phyloP scores from a whole-genome alignment of 2,888 invertebrate species.

The Eumerus sabulonum region DNA sequence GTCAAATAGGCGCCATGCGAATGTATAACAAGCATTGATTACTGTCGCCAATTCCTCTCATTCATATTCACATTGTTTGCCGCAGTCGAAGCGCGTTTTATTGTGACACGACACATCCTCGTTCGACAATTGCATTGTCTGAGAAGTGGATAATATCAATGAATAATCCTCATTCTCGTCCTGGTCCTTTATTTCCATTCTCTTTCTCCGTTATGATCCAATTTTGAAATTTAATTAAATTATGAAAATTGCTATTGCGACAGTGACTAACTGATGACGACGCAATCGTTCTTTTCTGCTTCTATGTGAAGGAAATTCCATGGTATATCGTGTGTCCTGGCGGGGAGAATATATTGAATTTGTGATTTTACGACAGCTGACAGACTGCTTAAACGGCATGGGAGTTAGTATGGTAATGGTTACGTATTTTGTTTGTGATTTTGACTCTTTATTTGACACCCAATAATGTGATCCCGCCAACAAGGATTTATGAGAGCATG shows the following conservation, averaged over 20 bases:
- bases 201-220: constrained; percentile 25
- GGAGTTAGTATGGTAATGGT: constrained; percentile 22
- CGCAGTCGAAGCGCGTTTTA: constrained; percentile 11
- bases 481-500: too few relatives aligned
- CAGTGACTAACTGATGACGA: constrained; percentile 12
- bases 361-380: constrained; percentile 31
- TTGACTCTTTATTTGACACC: constrained; percentile 30
- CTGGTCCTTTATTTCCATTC: too few relatives aligned
- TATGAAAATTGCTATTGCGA: constrained; percentile 21
- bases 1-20: too few relatives aligned
- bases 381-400: constrained; percentile 34
- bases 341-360: constrained; percentile 31
- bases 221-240: constrained; percentile 50
- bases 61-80: constrained; percentile 31
- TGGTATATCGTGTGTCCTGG: too few relatives aligned
- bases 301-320: too few relatives aligned
- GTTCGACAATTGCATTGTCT: not conserved
- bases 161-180: too few relatives aligned
- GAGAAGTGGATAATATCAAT: not conserved
- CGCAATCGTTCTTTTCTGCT: not conserved
- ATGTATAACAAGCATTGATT: constrained; percentile 33
- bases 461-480: constrained; percentile 17
- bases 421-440: constrained; percentile 24
- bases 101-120: constrained; percentile 25
- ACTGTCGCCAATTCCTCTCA: constrained; percentile 27